Conservation (phyloP, 92 coral and sea anemone genomes). For the Ricordea florida region DNA sequence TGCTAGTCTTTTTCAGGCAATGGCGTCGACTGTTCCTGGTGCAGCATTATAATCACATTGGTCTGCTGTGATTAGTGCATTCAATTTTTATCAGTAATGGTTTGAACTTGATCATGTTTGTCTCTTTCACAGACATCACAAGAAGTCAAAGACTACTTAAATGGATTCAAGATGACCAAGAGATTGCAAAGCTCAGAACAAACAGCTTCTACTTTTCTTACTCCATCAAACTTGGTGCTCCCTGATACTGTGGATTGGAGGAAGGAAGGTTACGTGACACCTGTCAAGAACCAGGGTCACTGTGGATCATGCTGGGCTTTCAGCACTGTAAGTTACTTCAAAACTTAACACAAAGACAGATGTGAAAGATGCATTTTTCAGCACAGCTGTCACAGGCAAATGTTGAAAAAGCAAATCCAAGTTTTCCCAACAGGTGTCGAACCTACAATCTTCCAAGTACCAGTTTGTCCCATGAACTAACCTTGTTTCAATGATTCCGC, state of each 20-base stretch:
- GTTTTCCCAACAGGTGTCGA: too few relatives aligned
- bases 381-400: too few relatives aligned
- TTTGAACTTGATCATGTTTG: background rate
- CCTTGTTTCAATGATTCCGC: too few relatives aligned
- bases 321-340: conserved; percentile 75
- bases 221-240: conserved; percentile 69
- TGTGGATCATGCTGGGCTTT: conserved; percentile 98
- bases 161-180: conserved; percentile 60
- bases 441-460: too few relatives aligned
- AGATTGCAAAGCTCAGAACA: conserved; percentile 21
- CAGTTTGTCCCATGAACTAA: too few relatives aligned
- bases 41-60: too few relatives aligned
- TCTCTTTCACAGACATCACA: conserved; percentile 61
- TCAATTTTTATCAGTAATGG: background rate
- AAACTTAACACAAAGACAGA: background rate
- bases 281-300: conserved; percentile 87
- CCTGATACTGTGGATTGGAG: conserved; percentile 85
- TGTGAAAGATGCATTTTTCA: too few relatives aligned
- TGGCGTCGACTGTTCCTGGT: too few relatives aligned
- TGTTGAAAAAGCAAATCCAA: too few relatives aligned
- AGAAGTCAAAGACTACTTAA: conserved; percentile 60
- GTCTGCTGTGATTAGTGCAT: too few relatives aligned
- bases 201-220: conserved; percentile 70
- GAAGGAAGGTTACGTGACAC: conserved; percentile 88
- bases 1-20: too few relatives aligned